Base-by-base conservation (phyloP, 2,888 invertebrate genomes). In the Drosophila demipolita region DNA sequence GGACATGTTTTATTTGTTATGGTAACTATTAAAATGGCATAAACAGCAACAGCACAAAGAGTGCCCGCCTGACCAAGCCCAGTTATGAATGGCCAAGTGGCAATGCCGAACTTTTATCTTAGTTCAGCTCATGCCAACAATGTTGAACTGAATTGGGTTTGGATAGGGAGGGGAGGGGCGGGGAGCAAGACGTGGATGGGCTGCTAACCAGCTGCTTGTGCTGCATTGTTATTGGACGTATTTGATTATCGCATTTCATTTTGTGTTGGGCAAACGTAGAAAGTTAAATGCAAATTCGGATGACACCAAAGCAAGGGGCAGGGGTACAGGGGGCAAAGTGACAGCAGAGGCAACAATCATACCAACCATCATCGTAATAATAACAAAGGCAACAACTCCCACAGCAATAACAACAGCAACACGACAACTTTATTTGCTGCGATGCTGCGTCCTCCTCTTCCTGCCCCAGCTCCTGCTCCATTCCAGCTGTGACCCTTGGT, bases 201-300 rank as follows among this genome's bases (percentile, higher is more conserved):
- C 42, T 67, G 45, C 42, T 45, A 23, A 17, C 26, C 57, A 70
- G 57, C 32, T 66, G 59, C 38, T 74, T 59, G 50, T 66, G 64
- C 59, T 68, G 64, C 84, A 79, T 84, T 84, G 89, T 84, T 89
- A 84, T 73, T 87, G 82, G 72, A 71, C 76, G 84, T 88, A 85
- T 86, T 86, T 86, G 87, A 86, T 86, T 89, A 86, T 86, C 89
- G 87, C 89, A 89, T 88, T 86, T 86, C 84, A 82, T 84, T 86
- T 84, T 86, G 87, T 84, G 87, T 87, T 78, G 85, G 85, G 76
- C 75, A 79, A 88, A 85, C 75, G 89, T 81, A 78, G 87, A 85
- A 85, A 85, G 89, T 87, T 89, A 84, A 83, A 85, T 85, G 89
- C 85, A 85, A 85, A 85, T 89, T 85, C 79, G 84, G 87, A 83